A percentile compares a stretch with the other conserved stretches of the same genome.
These are phyloP conservation scores for Laticauda laticaudata DNA, from an alignment of 2,113 vertebrate species.

Conservation along the genomic window DNA sequence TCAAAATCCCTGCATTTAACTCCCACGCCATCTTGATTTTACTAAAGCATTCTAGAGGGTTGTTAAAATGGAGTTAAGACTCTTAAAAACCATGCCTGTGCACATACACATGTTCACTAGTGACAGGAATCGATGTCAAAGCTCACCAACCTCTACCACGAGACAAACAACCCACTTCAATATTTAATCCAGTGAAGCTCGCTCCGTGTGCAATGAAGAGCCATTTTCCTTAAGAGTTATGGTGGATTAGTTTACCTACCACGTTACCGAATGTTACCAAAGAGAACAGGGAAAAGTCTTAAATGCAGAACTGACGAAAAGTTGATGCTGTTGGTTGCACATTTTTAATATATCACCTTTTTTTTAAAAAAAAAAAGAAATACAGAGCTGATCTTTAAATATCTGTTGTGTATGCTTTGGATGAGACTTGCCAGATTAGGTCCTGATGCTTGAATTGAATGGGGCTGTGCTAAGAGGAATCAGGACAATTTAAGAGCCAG, in stretches of 20 bases:
- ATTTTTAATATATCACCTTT: neutral
- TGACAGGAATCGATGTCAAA: neutral
- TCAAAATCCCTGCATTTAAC: neutral
- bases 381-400: neutral
- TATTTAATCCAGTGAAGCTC: constrained; percentile 11
- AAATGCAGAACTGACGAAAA: neutral
- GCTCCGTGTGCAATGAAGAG: neutral
- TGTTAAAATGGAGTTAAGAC: neutral
- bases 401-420: neutral
- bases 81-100: neutral
- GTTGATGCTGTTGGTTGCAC: neutral
- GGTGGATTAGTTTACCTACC: neutral
- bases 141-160: neutral
- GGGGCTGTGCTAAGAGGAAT: neutral
- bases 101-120: neutral
- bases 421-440: neutral
- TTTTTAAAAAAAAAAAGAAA: neutral
- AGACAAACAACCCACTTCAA: neutral
- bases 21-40: neutral
- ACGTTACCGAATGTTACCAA: neutral
- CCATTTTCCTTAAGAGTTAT: neutral
- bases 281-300: too few species aligned
- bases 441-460: neutral
- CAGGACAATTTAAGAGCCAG: neutral
- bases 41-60: neutral